A percentile compares a stretch with the other conserved stretches of the same genome.
These are phyloP conservation scores for Euproctis similis DNA, from an alignment of 2,888 invertebrate genomes.

Conservation along the genomic window DNA sequence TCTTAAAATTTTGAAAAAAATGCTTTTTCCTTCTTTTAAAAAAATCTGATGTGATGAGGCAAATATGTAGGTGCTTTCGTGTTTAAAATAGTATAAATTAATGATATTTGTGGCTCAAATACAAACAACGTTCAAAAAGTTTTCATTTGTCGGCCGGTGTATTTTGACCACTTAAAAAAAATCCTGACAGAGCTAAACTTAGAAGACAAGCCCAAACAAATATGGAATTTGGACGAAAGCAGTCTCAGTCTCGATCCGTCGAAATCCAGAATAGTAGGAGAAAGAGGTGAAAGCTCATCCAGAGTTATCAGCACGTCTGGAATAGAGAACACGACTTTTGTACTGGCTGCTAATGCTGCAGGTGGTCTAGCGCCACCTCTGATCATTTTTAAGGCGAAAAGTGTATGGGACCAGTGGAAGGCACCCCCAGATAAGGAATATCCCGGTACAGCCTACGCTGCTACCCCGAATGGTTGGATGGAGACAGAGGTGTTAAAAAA, in stretches of 20 bases:
- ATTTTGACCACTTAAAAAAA: neutral
- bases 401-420: conserved; percentile 27
- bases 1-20: too few relatives aligned
- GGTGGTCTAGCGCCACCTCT: neutral
- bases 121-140: too few relatives aligned
- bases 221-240: conserved; percentile 18
- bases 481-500: conserved; percentile 22
- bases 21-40: too few relatives aligned
- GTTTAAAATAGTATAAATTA: too few relatives aligned
- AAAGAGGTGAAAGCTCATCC: conserved; percentile 6
- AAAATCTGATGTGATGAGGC: too few relatives aligned
- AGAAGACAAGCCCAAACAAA: neutral
- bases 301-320: neutral
- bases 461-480: conserved; percentile 34
- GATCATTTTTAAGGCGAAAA: conserved; percentile 11
- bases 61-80: too few relatives aligned
- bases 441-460: conserved; percentile 16
- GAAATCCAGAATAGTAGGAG: conserved; percentile 18
- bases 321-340: conserved; percentile 18
- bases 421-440: conserved; percentile 8
- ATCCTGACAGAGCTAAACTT: neutral
- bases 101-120: too few relatives aligned
- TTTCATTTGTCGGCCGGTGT: too few relatives aligned
- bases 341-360: neutral
- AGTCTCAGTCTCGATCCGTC: conserved; percentile 17